Conservation (phyloP, 2,888 invertebrate genomes). For the Nemotelus pantherinus region DNA sequence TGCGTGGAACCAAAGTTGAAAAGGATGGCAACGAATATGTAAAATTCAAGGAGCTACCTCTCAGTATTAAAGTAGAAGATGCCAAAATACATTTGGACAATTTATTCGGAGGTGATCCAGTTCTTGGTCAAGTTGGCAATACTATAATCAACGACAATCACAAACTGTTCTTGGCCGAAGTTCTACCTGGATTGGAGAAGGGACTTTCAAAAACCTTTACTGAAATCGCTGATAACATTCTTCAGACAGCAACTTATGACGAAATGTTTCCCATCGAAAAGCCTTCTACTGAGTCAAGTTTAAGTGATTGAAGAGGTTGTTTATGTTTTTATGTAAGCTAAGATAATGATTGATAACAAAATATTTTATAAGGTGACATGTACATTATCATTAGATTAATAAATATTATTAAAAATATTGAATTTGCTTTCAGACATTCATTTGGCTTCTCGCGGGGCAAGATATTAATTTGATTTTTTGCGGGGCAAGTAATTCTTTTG, state of each 20-base stretch:
- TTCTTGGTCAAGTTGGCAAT: conserved; percentile 63
- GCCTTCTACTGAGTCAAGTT: background rate
- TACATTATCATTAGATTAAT: too few species aligned
- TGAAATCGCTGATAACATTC: conserved; percentile 62
- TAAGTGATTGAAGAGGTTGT: too few species aligned
- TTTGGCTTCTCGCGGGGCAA: too few species aligned
- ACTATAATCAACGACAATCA: conserved; percentile 62
- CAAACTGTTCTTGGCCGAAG: conserved; percentile 62
- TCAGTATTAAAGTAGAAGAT: conserved; percentile 60
- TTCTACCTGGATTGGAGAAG: conserved; percentile 62
- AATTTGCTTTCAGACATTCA: too few species aligned
- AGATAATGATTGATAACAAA: too few species aligned
- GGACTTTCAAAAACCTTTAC: conserved; percentile 62
- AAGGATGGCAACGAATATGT: conserved; percentile 59
- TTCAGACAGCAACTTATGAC: conserved; percentile 62
- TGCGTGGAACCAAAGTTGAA: conserved; percentile 59
- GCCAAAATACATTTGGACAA: conserved; percentile 62
- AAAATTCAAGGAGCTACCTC: conserved; percentile 60
- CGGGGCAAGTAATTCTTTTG: too few species aligned
- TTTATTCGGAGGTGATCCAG: conserved; percentile 62
- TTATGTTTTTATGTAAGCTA: too few species aligned
- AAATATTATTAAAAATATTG: too few species aligned
- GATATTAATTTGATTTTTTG: too few species aligned
- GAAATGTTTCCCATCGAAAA: conserved; percentile 63
- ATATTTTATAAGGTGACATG: too few species aligned